A percentile compares a stretch with the other conserved stretches of the same genome.
Evolutionary conservation across 2,888 invertebrate genomes (phyloP).

Genomic region (Bellardia bayeri): DNA sequence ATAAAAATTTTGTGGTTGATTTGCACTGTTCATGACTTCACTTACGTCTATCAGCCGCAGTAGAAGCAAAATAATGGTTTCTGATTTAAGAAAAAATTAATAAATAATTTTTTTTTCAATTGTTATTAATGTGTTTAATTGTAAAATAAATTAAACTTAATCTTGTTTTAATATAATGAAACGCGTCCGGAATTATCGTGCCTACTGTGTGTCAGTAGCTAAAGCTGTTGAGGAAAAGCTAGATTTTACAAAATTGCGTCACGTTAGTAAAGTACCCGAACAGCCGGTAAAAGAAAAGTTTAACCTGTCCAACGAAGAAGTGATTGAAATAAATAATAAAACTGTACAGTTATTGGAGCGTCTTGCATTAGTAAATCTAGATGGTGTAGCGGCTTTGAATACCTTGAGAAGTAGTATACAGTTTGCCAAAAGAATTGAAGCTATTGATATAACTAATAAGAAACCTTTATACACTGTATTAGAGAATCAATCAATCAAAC

Average conservation of each 20-base stretch:
- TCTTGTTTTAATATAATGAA: conserved; percentile 28
- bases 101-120: too few species aligned
- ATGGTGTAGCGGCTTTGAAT: conserved; percentile 88
- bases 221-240: conserved; percentile 53
- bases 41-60: too few species aligned
- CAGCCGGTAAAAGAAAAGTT: conserved; percentile 74
- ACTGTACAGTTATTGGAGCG: conserved; percentile 92
- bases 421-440: conserved; percentile 91
- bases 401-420: conserved; percentile 91
- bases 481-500: conserved; percentile 90
- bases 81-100: too few species aligned
- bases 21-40: too few species aligned
- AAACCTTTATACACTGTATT: conserved; percentile 92
- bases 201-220: conserved; percentile 13
- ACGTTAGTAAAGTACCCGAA: conserved; percentile 81
- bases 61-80: too few species aligned
- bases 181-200: not conserved
- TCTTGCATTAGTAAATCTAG: conserved; percentile 93
- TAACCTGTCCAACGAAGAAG: conserved; percentile 30
- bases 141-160: not conserved
- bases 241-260: conserved; percentile 77
- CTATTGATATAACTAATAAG: conserved; percentile 89
- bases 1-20: too few species aligned
- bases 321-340: conserved; percentile 84
- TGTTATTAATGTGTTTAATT: too few species aligned